Conservation (phyloP, 2,888 invertebrate species). For the Ptycholaimellus sp. region DNA sequence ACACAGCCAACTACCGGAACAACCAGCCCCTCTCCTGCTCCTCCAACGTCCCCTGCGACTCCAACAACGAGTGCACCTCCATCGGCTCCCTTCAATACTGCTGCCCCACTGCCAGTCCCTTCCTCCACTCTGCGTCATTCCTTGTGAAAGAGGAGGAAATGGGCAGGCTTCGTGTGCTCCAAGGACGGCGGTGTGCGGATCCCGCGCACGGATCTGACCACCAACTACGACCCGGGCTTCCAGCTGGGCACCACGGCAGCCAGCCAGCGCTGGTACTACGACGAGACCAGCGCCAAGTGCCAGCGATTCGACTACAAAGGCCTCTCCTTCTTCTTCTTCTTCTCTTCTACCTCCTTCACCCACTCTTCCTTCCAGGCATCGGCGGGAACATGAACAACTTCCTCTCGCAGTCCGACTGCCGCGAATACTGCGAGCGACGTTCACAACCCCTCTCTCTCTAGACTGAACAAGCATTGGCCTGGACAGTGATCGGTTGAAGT, state of each 20-base stretch:
- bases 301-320: constrained; percentile 15
- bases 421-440: not conserved
- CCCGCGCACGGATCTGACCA: no score
- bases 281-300: constrained; percentile 12
- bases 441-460: no score
- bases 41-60: constrained; percentile 18
- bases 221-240: constrained; percentile 14
- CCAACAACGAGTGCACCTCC: constrained; percentile 20
- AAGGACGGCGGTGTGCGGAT: constrained; percentile 13
- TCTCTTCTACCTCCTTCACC: no score
- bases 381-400: constrained; percentile 22
- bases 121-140: not conserved
- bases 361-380: constrained; percentile 7
- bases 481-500: no score
- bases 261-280: constrained; percentile 12
- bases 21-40: constrained; percentile 21
- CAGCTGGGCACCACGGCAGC: constrained; percentile 19
- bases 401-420: constrained; percentile 17
- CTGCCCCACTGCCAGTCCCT: constrained; percentile 14
- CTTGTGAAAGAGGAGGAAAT: not conserved
- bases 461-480: no score
- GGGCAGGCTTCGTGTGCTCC: constrained; percentile 14
- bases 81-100: constrained; percentile 20
- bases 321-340: no score
- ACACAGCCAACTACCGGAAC: no score